Evolutionary conservation across 2,888 invertebrate genomes (phyloP).

Genomic region (Prosopocoilus inquinatus): DNA sequence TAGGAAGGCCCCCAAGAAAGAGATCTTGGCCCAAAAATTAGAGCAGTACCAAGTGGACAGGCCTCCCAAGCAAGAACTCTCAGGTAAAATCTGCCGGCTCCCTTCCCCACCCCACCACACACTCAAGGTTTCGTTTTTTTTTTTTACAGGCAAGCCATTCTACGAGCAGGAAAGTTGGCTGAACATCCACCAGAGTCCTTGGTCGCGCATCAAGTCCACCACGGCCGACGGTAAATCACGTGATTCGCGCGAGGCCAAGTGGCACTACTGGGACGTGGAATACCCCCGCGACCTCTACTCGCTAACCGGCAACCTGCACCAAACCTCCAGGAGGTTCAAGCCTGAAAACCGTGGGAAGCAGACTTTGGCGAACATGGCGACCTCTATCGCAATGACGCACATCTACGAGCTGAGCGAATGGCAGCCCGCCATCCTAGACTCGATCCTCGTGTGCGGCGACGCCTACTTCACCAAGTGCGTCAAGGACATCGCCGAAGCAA

Average conservation of each 20-base stretch:
- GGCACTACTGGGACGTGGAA: conserved; percentile 70
- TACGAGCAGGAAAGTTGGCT: conserved; percentile 47
- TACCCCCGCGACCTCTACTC: conserved; percentile 67
- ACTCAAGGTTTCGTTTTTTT: neutral
- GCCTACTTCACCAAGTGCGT: conserved; percentile 57
- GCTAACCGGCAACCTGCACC: conserved; percentile 65
- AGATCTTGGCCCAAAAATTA: conserved; percentile 50
- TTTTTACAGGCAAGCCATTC: conserved; percentile 39
- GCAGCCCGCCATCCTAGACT: conserved; percentile 62
- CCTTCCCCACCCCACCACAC: neutral
- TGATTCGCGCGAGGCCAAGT: conserved; percentile 43
- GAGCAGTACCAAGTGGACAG: conserved; percentile 51
- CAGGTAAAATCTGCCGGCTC: conserved; percentile 27
- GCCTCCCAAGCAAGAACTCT: conserved; percentile 46
- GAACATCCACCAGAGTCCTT: conserved; percentile 43
- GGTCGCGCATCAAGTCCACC: conserved; percentile 38
- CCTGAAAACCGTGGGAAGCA: conserved; percentile 61
- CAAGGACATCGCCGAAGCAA: conserved; percentile 50
- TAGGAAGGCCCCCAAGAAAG: conserved; percentile 54
- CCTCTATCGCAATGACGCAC: conserved; percentile 55
- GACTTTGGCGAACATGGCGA: conserved; percentile 43
- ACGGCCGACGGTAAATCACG: conserved; percentile 35
- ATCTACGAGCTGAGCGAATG: conserved; percentile 63
- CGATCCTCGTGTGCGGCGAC: conserved; percentile 60
- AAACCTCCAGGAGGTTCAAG: conserved; percentile 58